Percentiles rank a stretch among this genome's conserved stretches.
Evolutionary conservation across 2,797 vertebrate species (phyloP).

Genomic region (Pseudochaenichthys georgianus): DNA sequence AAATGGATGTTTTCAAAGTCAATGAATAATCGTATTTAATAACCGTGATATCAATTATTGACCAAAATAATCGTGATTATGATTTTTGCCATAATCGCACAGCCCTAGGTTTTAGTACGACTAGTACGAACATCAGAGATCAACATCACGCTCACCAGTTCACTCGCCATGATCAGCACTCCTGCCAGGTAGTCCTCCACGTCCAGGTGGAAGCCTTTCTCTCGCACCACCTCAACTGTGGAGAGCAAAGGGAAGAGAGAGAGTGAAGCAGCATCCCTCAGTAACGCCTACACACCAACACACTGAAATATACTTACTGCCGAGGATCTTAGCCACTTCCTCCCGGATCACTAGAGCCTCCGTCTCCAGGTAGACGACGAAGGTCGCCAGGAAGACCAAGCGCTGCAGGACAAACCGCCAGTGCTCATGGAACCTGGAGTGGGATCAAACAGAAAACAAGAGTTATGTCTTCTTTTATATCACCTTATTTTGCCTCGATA

Average conservation of each 20-base stretch:
- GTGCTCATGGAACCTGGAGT: slow-evolving; percentile 95
- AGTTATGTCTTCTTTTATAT: neutral
- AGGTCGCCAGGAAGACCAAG: slow-evolving; percentile 92
- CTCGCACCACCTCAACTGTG: slow-evolving; percentile 92
- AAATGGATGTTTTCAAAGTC: too few species aligned
- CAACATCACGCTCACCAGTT: slow-evolving; percentile 88
- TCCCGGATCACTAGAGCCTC: slow-evolving; percentile 94
- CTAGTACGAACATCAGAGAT: too few species aligned
- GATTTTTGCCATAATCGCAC: too few species aligned
- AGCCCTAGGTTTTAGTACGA: too few species aligned
- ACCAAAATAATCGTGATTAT: too few species aligned
- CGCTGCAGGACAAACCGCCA: slow-evolving; percentile 98
- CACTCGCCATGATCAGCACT: slow-evolving; percentile 95
- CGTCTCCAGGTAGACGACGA: slow-evolving; percentile 94
- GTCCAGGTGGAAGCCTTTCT: slow-evolving; percentile 97
- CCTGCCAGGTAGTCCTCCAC: slow-evolving; percentile 98
- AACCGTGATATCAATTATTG: too few species aligned
- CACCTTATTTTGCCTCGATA: neutral
- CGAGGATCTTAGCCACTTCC: slow-evolving; percentile 92
- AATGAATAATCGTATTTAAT: too few species aligned
- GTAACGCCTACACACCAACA: neutral
- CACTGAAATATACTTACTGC: slow-evolving; percentile 86
- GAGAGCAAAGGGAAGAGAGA: neutral
- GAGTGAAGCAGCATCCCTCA: neutral
- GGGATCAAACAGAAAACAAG: neutral